Conservation (phyloP, 1,140 invertebrate genomes). For the Plutomurus gul region DNA sequence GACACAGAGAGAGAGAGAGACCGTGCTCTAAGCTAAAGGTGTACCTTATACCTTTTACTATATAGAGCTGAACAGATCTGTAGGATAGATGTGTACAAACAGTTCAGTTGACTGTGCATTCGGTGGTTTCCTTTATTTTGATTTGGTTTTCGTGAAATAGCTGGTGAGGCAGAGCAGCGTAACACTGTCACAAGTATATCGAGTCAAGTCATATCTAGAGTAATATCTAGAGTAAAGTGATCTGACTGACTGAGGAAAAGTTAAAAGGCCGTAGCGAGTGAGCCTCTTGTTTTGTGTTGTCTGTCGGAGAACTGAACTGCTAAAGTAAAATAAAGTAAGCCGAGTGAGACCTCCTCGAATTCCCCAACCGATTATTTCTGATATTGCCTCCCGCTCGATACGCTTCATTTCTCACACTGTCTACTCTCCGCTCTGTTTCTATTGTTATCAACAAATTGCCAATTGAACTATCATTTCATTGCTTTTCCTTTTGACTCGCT, state of each 20-base stretch:
- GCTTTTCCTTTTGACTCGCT: background rate
- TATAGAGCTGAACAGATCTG: background rate
- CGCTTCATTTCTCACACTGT: constrained; percentile 31
- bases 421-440: background rate
- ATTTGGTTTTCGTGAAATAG: no score
- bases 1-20: background rate
- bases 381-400: constrained; percentile 29
- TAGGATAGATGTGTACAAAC: no score
- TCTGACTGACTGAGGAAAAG: background rate
- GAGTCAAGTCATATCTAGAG: background rate
- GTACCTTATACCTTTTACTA: background rate
- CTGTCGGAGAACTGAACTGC: background rate
- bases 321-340: background rate
- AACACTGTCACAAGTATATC: background rate
- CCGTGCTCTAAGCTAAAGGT: background rate
- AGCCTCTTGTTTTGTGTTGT: background rate
- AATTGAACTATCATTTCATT: constrained; percentile 19
- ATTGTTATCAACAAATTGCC: constrained; percentile 17
- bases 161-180: background rate
- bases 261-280: background rate
- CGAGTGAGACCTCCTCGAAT: constrained; percentile 5
- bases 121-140: background rate
- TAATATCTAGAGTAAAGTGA: background rate
- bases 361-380: constrained; percentile 31
- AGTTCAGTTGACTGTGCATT: no score